Evolutionary conservation across 1,140 invertebrate genomes (phyloP).

Genomic region (Brachionus koreanus): DNA sequence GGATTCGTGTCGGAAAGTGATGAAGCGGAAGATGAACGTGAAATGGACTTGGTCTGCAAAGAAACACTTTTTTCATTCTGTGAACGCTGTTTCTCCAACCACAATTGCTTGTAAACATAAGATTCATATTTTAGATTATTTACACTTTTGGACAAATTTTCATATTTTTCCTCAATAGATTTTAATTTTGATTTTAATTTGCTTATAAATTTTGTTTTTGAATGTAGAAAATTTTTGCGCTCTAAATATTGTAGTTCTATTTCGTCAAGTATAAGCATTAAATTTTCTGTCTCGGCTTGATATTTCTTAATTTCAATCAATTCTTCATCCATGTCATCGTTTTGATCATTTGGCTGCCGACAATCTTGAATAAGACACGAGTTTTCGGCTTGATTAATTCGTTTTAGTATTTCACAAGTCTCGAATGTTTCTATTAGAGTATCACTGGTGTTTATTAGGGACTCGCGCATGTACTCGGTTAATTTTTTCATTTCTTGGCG

Average conservation of each 20-base stretch:
- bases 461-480: conserved; percentile 32
- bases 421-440: conserved; percentile 30
- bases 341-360: not conserved
- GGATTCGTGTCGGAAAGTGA: conserved; percentile 22
- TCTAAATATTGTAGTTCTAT: conserved; percentile 33
- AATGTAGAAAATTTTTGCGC: conserved; percentile 4
- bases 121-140: conserved; percentile 21
- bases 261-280: conserved; percentile 35
- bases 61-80: not conserved
- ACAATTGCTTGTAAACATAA: conserved; percentile 39
- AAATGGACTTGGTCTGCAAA: not conserved
- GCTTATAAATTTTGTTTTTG: conserved; percentile 17
- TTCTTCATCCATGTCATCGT: not conserved
- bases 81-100: conserved; percentile 11
- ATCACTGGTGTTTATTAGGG: conserved; percentile 4
- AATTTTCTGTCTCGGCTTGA: conserved; percentile 22
- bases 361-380: not conserved
- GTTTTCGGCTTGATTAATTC: not conserved
- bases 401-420: conserved; percentile 31
- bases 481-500: conserved; percentile 8
- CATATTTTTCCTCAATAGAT: conserved; percentile 23
- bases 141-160: not conserved
- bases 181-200: conserved; percentile 19
- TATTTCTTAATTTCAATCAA: conserved; percentile 15
- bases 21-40: conserved; percentile 23